Evolutionary conservation across 2,113 vertebrate genomes (phyloP).

Genomic region (Colius striatus): DNA sequence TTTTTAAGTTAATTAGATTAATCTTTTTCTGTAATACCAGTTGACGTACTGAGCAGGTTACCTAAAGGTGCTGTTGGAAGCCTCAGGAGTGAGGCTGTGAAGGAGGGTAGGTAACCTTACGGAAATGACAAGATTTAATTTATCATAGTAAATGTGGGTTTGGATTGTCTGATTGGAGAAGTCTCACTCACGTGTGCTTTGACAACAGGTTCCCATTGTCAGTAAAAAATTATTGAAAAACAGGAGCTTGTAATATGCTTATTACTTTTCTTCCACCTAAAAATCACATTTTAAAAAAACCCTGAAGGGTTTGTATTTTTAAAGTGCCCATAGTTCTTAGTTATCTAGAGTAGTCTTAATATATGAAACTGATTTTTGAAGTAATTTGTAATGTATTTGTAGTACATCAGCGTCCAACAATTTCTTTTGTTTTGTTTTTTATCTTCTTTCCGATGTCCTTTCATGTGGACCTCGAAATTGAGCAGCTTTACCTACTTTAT

Average conservation of each 20-base stretch:
- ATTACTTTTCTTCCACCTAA: not conserved
- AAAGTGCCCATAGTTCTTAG: not conserved
- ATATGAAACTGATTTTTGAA: not conserved
- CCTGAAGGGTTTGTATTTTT: not conserved
- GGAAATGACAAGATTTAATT: conserved; percentile 23
- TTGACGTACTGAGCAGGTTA: not conserved
- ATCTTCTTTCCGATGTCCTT: not conserved
- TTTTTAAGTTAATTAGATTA: conserved; percentile 49
- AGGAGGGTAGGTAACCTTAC: not conserved
- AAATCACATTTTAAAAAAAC: not conserved
- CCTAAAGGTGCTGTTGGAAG: conserved; percentile 2
- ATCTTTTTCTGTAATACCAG: not conserved
- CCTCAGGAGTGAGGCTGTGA: not conserved
- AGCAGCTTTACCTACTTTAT: not conserved
- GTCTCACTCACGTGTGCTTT: not conserved
- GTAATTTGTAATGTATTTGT: not conserved
- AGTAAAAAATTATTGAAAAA: conserved; percentile 12
- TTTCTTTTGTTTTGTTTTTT: not conserved
- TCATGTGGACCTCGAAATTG: not conserved
- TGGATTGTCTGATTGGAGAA: conserved; percentile 4
- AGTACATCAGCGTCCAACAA: not conserved
- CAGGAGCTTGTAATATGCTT: not conserved
- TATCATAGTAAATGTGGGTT: not conserved
- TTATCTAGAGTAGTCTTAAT: not conserved
- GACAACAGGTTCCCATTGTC: conserved; percentile 12